Conservation (phyloP, 2,113 vertebrate species). For the Rhinichthys klamathensis region DNA sequence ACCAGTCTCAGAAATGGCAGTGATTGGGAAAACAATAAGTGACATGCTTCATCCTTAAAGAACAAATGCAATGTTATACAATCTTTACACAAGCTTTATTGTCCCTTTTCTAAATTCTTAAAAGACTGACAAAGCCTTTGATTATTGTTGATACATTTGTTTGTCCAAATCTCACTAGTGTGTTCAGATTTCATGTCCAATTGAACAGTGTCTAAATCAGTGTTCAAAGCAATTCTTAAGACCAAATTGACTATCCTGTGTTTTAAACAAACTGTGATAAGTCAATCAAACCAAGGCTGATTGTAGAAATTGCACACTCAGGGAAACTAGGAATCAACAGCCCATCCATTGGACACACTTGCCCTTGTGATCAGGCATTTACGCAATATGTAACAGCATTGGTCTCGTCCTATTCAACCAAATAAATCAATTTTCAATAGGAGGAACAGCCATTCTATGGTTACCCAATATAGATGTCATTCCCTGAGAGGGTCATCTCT, state of each 20-base stretch:
- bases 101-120: not conserved
- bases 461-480: constrained; percentile 5
- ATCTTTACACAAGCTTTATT: not conserved
- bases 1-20: not conserved
- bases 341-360: not conserved
- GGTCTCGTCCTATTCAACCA: constrained; percentile 1
- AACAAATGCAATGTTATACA: not conserved
- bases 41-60: not conserved
- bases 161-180: not conserved
- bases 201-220: not conserved
- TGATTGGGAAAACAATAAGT: not conserved
- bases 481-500: not conserved
- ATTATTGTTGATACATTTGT: not conserved
- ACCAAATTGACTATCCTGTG: not conserved
- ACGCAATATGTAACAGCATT: not conserved
- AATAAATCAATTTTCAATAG: constrained; percentile 40
- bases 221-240: not conserved
- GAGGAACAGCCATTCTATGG: constrained; percentile 11
- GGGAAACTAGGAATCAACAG: not conserved
- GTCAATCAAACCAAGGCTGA: not conserved
- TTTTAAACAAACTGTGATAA: not conserved
- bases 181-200: not conserved
- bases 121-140: not conserved
- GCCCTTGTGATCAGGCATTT: not conserved
- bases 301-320: not conserved